Evolutionary conservation across 53 echinoderm and acorn worm genomes (phyloP).

Genomic region (Paelopatides confundens): DNA sequence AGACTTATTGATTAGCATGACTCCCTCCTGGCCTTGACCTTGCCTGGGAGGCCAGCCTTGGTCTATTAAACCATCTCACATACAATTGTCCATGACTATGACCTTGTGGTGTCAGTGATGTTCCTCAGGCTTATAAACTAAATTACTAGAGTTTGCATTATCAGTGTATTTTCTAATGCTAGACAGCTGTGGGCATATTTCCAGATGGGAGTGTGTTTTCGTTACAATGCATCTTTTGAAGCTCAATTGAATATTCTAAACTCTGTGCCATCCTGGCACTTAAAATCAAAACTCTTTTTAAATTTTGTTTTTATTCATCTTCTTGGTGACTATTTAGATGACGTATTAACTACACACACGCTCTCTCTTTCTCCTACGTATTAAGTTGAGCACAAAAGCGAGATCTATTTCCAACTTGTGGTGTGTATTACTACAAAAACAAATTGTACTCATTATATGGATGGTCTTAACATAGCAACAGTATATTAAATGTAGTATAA

Average conservation of each 20-base stretch:
- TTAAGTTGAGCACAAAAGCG: too few species aligned
- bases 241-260: background rate
- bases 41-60: conserved; percentile 38
- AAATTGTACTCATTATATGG: too few species aligned
- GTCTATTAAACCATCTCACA: conserved; percentile 29
- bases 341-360: too few species aligned
- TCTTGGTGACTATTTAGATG: too few species aligned
- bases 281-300: too few species aligned
- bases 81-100: conserved; percentile 31
- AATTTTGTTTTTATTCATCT: too few species aligned
- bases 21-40: conserved; percentile 20
- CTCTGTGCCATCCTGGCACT: background rate
- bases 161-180: background rate
- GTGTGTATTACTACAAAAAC: too few species aligned
- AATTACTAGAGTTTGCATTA: conserved; percentile 18
- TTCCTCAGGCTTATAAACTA: conserved; percentile 19
- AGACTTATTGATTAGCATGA: conserved; percentile 38
- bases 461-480: too few species aligned
- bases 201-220: background rate
- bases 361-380: too few species aligned
- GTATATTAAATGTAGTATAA: too few species aligned
- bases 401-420: too few species aligned
- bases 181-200: background rate
- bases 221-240: background rate
- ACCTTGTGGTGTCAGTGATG: conserved; percentile 22